A percentile compares a stretch with the other conserved stretches of the same genome.
phyloP scores from a whole-genome alignment of 2,888 invertebrate genomes.

The Candidula unifasciata region DNA sequence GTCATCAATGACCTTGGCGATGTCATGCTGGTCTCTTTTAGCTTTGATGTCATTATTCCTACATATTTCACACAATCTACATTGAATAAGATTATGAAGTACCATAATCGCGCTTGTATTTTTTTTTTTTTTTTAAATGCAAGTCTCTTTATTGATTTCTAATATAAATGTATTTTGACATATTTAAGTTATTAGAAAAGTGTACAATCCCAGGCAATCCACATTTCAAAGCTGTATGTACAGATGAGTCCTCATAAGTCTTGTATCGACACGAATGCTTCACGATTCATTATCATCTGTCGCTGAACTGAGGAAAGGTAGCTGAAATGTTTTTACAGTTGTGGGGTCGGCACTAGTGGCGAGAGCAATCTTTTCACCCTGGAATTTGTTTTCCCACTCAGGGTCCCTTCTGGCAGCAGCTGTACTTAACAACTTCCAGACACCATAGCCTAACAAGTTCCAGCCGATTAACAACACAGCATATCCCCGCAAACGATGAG shows the following conservation, averaged over 20 bases:
- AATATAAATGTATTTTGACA: too few species aligned
- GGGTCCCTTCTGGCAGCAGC: slow-evolving; percentile 2
- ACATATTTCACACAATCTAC: too few species aligned
- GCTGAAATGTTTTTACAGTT: not conserved
- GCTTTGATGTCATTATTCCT: too few species aligned
- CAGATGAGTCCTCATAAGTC: not conserved
- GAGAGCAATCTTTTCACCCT: slow-evolving; percentile 31
- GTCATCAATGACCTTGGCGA: too few species aligned
- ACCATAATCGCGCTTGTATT: too few species aligned
- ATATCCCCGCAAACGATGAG: not conserved
- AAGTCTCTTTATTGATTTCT: too few species aligned
- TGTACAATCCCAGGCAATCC: too few species aligned
- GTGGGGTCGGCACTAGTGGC: not conserved
- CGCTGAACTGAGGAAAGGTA: not conserved
- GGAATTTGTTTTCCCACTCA: not conserved
- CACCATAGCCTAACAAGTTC: not conserved
- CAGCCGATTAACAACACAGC: slow-evolving; percentile 5
- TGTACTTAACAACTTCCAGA: not conserved
- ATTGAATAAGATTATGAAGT: too few species aligned
- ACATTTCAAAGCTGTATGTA: too few species aligned
- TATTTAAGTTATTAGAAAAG: too few species aligned
- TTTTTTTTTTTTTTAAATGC: too few species aligned
- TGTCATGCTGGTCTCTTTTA: too few species aligned
- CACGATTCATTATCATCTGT: slow-evolving; percentile 5
- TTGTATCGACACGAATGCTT: not conserved